These are phyloP conservation scores for Nowickia ferox DNA, from an alignment of 2,888 invertebrate genomes.

Conservation along the genomic window DNA sequence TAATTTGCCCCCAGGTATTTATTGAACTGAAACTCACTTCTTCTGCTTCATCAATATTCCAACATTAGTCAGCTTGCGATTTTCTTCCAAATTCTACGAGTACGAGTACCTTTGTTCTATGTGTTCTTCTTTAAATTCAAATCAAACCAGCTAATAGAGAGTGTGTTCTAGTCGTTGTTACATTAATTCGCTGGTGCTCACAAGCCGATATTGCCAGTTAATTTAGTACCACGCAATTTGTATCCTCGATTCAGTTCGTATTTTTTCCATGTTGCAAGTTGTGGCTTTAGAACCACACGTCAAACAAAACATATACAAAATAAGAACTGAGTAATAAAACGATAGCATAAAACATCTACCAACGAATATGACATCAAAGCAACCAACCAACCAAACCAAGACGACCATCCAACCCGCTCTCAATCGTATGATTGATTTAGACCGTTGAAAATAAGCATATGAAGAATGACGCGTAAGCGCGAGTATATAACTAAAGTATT, in stretches of 20 bases:
- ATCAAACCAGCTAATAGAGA: no score
- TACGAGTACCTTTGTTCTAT: no score
- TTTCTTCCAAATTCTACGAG: no score
- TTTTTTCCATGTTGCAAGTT: slow-evolving; percentile 12
- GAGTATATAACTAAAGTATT: neutral
- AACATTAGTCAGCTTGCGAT: no score
- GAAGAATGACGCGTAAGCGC: slow-evolving; percentile 13
- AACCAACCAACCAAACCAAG: neutral
- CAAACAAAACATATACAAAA: slow-evolving; percentile 11
- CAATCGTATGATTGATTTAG: slow-evolving; percentile 29
- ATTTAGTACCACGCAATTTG: no score
- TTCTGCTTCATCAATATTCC: no score
- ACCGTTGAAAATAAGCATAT: neutral
- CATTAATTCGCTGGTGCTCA: no score
- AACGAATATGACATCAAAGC: slow-evolving; percentile 7
- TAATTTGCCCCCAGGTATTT: no score
- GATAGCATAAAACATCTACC: slow-evolving; percentile 17
- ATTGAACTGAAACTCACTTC: no score
- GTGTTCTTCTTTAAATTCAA: no score
- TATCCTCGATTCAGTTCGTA: neutral
- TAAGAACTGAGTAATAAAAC: slow-evolving; percentile 14
- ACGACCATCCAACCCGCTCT: neutral
- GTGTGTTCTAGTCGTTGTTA: no score
- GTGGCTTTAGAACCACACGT: slow-evolving; percentile 18
- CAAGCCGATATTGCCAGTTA: no score